phyloP scores from a whole-genome alignment of 1,140 invertebrate species.

The Lepidurus apus region DNA sequence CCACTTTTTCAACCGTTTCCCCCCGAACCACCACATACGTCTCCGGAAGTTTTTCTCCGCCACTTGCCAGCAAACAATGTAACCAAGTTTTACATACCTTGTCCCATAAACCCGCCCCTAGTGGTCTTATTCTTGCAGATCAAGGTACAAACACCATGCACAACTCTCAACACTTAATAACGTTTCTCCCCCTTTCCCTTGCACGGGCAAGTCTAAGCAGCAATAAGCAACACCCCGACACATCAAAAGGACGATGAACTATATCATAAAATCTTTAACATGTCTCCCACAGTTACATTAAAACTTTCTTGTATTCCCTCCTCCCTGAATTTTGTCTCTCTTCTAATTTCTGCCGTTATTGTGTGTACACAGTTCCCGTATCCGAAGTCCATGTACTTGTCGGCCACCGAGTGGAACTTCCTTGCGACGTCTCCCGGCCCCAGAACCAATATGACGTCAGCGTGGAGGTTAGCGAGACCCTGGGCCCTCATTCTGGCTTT shows the following conservation, averaged over 20 bases:
- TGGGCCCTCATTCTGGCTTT: background rate
- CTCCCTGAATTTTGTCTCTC: background rate
- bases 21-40: background rate
- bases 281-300: too few species aligned
- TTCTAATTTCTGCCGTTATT: constrained; percentile 13
- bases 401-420: constrained; percentile 29
- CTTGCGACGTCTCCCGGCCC: constrained; percentile 31
- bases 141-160: background rate
- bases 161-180: background rate
- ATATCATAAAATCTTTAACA: too few species aligned
- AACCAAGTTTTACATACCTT: constrained; percentile 4
- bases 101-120: background rate
- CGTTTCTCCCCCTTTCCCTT: background rate
- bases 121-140: background rate
- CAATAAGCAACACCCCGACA: too few species aligned
- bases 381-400: constrained; percentile 23
- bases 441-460: background rate
- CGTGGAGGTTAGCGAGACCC: constrained; percentile 1
- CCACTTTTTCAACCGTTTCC: constrained; percentile 2
- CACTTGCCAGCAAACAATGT: constrained; percentile 18
- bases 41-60: background rate
- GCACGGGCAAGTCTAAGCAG: too few species aligned
- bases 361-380: constrained; percentile 3
- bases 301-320: background rate
- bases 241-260: too few species aligned